These are phyloP conservation scores for Meloidogyne floridensis DNA, from an alignment of 1,140 invertebrate genomes.

Conservation along the genomic window DNA sequence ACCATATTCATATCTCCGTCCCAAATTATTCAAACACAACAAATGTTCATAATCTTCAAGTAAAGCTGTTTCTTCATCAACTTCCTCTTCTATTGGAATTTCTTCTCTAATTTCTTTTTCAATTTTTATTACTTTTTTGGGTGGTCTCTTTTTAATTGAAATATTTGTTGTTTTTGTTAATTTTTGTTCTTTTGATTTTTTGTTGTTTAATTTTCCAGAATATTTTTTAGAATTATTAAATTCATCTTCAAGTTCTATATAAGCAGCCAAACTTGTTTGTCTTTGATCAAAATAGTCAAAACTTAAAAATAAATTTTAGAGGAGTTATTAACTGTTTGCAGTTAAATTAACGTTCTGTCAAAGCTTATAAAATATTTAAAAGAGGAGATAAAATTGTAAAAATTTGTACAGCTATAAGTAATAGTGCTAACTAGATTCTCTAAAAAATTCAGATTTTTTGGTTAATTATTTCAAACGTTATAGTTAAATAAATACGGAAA, in stretches of 20 bases:
- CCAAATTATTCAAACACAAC: slow-evolving; percentile 5
- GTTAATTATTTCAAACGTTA: too few relatives aligned
- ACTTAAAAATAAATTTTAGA: too few relatives aligned
- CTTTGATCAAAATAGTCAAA: too few relatives aligned
- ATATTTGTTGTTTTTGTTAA: background rate
- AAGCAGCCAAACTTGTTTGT: background rate
- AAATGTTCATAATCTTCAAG: background rate
- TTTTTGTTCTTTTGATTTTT: background rate
- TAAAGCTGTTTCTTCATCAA: background rate
- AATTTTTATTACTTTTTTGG: slow-evolving; percentile 5
- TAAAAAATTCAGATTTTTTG: too few relatives aligned
- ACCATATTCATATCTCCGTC: slow-evolving; percentile 6
- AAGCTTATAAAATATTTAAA: too few relatives aligned
- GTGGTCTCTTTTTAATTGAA: background rate
- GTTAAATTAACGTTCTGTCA: too few relatives aligned
- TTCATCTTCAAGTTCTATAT: too few relatives aligned
- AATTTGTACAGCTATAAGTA: too few relatives aligned
- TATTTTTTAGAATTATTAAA: background rate
- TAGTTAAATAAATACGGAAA: too few relatives aligned
- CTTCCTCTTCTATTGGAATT: background rate
- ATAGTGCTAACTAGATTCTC: too few relatives aligned
- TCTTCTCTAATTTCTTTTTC: background rate
- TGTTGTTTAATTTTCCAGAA: background rate
- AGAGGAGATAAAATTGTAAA: too few relatives aligned
- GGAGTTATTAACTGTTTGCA: too few relatives aligned